phyloP scores from a whole-genome alignment of 2,797 vertebrate species.

The Rhynchonycteris naso region DNA sequence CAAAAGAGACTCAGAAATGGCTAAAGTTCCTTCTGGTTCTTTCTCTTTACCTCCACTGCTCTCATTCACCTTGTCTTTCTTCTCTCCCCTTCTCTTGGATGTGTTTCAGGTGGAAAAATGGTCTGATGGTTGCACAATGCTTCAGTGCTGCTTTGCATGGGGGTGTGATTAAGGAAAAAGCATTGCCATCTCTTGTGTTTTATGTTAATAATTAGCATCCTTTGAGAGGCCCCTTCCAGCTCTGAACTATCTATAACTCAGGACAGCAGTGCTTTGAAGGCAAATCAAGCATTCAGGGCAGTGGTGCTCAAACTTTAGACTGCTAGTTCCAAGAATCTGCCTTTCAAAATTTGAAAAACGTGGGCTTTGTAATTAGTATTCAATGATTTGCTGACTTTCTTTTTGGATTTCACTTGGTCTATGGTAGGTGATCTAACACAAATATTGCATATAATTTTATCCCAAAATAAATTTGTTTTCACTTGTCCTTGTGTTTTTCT shows the following conservation, averaged over 20 bases:
- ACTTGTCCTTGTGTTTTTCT: neutral
- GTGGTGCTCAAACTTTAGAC: neutral
- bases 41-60: neutral
- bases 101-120: neutral
- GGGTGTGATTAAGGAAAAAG: neutral
- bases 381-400: neutral
- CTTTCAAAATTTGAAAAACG: slow-evolving; percentile 22
- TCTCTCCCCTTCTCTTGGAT: neutral
- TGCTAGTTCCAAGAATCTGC: neutral
- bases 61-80: neutral
- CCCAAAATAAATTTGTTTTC: neutral
- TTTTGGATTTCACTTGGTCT: neutral
- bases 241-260: neutral
- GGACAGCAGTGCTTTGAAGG: neutral
- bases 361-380: neutral
- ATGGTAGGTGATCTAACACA: neutral
- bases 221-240: neutral
- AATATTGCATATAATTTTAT: neutral
- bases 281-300: neutral
- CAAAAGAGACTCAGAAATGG: neutral
- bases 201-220: neutral
- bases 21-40: neutral
- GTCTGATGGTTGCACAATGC: fast-evolving
- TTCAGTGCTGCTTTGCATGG: neutral
- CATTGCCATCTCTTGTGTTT: neutral